Percentiles rank a stretch among this genome's conserved stretches.
Evolutionary conservation across 2,888 invertebrate species (phyloP).

Genomic region (Elmis aenea): DNA sequence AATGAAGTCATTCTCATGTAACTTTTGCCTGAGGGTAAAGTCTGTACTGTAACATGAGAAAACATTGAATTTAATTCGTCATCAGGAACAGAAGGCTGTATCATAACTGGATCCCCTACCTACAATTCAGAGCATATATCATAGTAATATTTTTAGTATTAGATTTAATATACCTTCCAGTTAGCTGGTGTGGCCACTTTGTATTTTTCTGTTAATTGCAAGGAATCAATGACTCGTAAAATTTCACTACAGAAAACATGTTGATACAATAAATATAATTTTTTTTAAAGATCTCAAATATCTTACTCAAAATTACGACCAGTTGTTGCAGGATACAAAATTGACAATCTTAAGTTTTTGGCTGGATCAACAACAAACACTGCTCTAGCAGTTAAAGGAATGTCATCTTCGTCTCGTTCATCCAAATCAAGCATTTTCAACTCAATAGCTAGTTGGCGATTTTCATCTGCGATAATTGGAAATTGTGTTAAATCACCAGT

Average conservation of each 20-base stretch:
- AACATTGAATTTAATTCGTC: constrained; percentile 67
- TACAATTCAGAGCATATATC: no score
- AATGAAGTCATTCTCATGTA: constrained; percentile 74
- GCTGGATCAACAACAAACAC: constrained; percentile 82
- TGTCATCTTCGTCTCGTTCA: constrained; percentile 70
- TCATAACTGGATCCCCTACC: constrained; percentile 84
- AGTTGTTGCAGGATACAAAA: constrained; percentile 94
- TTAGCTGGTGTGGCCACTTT: constrained; percentile 86
- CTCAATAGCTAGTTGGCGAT: constrained; percentile 68
- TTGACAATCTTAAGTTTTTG: constrained; percentile 81
- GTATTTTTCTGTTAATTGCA: constrained; percentile 79
- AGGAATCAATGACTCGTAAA: constrained; percentile 83
- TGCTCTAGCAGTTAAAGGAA: constrained; percentile 83
- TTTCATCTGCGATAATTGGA: constrained; percentile 89
- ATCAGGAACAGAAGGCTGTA: constrained; percentile 72
- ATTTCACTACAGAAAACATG: constrained; percentile 73
- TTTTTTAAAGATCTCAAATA: constrained; percentile 3
- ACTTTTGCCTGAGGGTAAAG: constrained; percentile 78
- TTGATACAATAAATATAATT: no score
- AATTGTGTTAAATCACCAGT: constrained; percentile 62
- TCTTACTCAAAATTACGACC: constrained; percentile 92
- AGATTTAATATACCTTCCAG: constrained; percentile 66
- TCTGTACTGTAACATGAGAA: constrained; percentile 63
- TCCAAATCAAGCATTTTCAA: constrained; percentile 92
- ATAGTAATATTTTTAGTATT: no score